These are phyloP conservation scores for Empidonax traillii DNA, from an alignment of 2,113 vertebrate species.

Conservation along the genomic window DNA sequence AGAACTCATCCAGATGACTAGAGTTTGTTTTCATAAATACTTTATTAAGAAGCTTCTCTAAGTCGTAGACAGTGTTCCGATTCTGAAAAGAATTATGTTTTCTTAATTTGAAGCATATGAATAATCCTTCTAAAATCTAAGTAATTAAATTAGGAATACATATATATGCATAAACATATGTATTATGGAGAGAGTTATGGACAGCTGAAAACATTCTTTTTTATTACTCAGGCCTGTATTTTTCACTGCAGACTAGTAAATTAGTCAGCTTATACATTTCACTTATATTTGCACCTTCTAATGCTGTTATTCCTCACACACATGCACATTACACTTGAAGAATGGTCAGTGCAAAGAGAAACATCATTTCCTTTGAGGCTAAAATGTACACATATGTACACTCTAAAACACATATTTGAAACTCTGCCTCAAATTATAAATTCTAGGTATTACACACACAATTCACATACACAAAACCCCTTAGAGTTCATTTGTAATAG, in stretches of 20 bases:
- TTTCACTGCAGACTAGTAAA: background rate
- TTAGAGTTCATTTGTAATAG: background rate
- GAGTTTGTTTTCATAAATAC: background rate
- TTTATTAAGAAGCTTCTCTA: background rate
- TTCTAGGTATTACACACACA: background rate
- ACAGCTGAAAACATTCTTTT: background rate
- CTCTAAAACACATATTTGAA: background rate
- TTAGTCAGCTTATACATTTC: background rate
- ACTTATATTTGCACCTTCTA: background rate
- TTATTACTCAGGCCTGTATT: background rate
- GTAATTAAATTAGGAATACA: background rate
- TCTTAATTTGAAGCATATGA: background rate
- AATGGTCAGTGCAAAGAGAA: background rate
- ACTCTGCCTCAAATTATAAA: background rate
- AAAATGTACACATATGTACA: background rate
- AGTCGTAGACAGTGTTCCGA: background rate
- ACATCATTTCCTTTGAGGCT: background rate
- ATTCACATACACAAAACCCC: fast-evolving
- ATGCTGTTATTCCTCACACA: background rate
- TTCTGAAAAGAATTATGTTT: background rate
- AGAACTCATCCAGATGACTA: background rate
- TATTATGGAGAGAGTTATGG: background rate
- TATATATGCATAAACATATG: background rate
- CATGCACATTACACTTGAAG: background rate
- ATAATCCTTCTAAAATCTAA: background rate